Percentiles rank a stretch among this genome's conserved stretches.
Evolutionary conservation across 2,797 vertebrate species (phyloP).

Genomic region (Bradypodion pumilum): DNA sequence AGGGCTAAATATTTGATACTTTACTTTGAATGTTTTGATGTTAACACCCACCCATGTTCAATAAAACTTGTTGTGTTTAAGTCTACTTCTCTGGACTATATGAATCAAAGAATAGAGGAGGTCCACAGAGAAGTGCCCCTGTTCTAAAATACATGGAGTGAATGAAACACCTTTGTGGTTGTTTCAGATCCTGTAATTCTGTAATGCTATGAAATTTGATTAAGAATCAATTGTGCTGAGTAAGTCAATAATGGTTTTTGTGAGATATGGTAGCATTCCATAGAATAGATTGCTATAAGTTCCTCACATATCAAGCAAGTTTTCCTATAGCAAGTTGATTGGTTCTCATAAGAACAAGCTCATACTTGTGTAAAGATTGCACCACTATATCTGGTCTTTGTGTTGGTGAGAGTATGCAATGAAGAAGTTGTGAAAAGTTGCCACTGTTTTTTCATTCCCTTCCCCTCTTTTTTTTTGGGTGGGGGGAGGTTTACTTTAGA

Average conservation of each 20-base stretch:
- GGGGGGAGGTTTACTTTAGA: slow-evolving; percentile 21
- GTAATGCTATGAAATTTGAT: not conserved
- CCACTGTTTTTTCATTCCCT: fast-evolving
- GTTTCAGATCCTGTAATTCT: not conserved
- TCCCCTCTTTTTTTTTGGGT: too few species aligned
- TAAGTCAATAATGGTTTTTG: not conserved
- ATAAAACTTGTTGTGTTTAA: too few species aligned
- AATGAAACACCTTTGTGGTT: not conserved
- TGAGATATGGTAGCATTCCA: not conserved
- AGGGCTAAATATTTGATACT: too few species aligned
- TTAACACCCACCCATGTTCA: too few species aligned
- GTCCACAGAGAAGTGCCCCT: too few species aligned
- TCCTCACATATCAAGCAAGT: not conserved
- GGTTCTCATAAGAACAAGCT: not conserved
- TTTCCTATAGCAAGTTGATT: not conserved
- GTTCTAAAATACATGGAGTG: not conserved
- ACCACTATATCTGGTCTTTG: not conserved
- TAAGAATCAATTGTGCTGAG: not conserved
- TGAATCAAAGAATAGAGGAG: too few species aligned
- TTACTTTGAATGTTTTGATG: too few species aligned
- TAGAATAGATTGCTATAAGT: not conserved
- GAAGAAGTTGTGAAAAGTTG: not conserved
- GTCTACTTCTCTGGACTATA: too few species aligned
- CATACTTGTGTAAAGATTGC: not conserved
- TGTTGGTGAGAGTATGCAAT: fast-evolving